These are phyloP conservation scores for Ruditapes philippinarum DNA, from an alignment of 1,140 invertebrate species.

Conservation along the genomic window DNA sequence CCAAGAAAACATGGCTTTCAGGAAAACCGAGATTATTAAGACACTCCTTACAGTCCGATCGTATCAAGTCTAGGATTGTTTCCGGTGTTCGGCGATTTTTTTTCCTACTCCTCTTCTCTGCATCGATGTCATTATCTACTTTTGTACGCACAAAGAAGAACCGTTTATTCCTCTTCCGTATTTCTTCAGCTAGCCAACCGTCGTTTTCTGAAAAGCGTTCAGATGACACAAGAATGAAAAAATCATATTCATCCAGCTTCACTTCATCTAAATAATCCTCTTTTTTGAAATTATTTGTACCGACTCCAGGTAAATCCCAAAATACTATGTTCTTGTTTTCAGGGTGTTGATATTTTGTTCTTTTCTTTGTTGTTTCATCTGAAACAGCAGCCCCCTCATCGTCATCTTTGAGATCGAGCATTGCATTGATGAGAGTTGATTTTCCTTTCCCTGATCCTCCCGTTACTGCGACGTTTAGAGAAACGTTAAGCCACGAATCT, in stretches of 20 bases:
- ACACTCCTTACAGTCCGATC: background rate
- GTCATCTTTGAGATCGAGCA: background rate
- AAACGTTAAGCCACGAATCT: background rate
- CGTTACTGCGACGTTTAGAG: background rate
- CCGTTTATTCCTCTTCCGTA: background rate
- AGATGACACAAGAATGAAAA: constrained; percentile 9
- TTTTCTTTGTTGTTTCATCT: background rate
- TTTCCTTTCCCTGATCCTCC: background rate
- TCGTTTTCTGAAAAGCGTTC: constrained; percentile 23
- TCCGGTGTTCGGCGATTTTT: background rate
- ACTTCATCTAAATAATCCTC: background rate
- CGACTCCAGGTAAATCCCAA: no score
- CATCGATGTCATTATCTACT: constrained; percentile 9
- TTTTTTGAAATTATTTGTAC: background rate
- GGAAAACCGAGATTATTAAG: background rate
- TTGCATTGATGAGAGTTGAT: background rate
- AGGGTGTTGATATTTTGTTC: background rate
- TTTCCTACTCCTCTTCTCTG: no score
- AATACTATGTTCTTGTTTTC: no score
- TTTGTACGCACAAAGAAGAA: constrained; percentile 4
- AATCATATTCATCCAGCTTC: background rate
- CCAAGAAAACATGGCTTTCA: background rate
- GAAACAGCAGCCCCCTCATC: background rate
- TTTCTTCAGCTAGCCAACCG: background rate
- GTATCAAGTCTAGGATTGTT: background rate